A percentile compares a stretch with the other conserved stretches of the same genome.
Conservation (phyloP, 2,888 invertebrate species). For the Rutpela maculata region DNA sequence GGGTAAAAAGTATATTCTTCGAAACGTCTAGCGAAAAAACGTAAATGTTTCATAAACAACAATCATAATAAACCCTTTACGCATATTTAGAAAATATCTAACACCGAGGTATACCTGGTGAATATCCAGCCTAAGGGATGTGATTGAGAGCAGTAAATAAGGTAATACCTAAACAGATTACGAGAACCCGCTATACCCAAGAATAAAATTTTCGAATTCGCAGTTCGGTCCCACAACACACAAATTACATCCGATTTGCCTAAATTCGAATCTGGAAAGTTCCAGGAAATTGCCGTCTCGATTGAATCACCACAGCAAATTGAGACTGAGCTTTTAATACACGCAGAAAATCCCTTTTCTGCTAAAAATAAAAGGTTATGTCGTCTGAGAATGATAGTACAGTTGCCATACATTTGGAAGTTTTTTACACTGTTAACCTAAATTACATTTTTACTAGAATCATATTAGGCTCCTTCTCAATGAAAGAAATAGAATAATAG, state of each 20-base stretch:
- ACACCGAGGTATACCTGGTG: too few relatives aligned
- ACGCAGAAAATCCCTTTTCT: constrained; percentile 18
- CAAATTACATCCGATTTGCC: constrained; percentile 49
- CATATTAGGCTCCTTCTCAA: too few relatives aligned
- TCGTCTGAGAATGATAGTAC: not conserved
- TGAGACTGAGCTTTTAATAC: constrained; percentile 45
- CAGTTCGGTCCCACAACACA: constrained; percentile 22
- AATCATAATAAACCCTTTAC: too few relatives aligned
- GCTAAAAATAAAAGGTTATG: not conserved
- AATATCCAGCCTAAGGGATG: too few relatives aligned
- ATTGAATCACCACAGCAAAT: constrained; percentile 46
- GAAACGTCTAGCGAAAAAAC: too few relatives aligned
- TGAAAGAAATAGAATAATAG: too few relatives aligned
- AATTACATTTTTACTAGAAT: too few relatives aligned
- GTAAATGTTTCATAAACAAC: too few relatives aligned
- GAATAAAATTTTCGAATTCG: constrained; percentile 24
- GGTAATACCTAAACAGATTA: not conserved
- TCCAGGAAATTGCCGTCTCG: constrained; percentile 52
- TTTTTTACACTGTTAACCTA: too few relatives aligned
- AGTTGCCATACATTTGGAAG: too few relatives aligned
- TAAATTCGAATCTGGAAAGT: constrained; percentile 47
- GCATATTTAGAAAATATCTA: too few relatives aligned
- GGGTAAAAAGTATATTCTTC: too few relatives aligned
- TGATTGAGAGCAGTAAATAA: not conserved
- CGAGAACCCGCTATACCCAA: not conserved